Base-by-base conservation (phyloP, 2,797 vertebrate species). In the Catamblyrhynchus diadema region DNA sequence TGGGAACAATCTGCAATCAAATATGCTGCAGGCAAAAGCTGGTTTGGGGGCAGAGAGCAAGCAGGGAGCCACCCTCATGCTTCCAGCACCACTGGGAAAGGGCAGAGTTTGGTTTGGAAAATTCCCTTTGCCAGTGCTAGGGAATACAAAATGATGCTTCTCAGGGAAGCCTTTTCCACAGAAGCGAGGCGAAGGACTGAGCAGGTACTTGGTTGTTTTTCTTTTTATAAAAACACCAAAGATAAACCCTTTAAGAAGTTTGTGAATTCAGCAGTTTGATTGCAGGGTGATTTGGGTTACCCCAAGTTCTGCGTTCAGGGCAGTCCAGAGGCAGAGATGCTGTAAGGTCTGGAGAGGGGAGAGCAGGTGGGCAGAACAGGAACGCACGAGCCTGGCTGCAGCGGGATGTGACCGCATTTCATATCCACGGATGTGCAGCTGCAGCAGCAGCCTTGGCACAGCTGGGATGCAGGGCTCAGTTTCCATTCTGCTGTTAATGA, bases 341-440 rank as follows among this genome's bases (percentile, higher is more conserved):
- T 2, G 8, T 14, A 1, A 10, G 35, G 30, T 62, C 24, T 72
- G 2, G 4, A 48, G 85, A 10, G 0, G 2, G 39, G 56, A 20
- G 48, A 15, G 3, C 22, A 27, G 37, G 4, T 1, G 24, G 39
- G 70, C 70, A 69, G 65, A 1, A 3, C 4, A 2, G 59, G 74
- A 20, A 5, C 0, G 1, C 0, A 14, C 1, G 9, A 67, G 27
- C 45, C 79, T 1, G 25, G 35, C 66, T 70, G 42, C 35, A 23
- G 67, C 1, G 1, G 21, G 61, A 35, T 25, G 42, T 2, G 14
- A 6, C 33, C 1, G 47, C 13, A 0, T 25, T 48, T 17, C 42
- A 0, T 2, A 4, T 4, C 67, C 74, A 10, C 0, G 0, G 16
- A 19, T 0, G 1, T 1, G 32, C 8, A 70, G 11, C 0, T 47